phyloP scores from a whole-genome alignment of 2,113 vertebrate species.

The Chinchilla lanigera region DNA sequence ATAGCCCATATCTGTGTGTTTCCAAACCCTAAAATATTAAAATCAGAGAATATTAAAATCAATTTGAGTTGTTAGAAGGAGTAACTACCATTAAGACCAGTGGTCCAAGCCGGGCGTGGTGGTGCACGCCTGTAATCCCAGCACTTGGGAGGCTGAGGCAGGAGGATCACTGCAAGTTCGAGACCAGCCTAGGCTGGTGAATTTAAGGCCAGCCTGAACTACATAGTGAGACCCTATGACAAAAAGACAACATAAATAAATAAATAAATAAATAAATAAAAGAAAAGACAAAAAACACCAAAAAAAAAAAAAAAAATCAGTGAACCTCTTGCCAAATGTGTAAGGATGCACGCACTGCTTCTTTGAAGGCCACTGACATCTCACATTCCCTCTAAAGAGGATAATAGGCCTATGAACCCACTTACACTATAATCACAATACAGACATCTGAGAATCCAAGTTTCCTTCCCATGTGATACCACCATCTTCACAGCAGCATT shows the following conservation, averaged over 20 bases:
- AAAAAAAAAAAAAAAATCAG: not conserved
- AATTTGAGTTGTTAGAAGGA: not conserved
- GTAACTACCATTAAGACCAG: conserved; percentile 4
- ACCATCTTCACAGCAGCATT: not conserved
- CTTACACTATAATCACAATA: not conserved
- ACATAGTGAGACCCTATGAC: not conserved
- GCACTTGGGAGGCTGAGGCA: too few species aligned
- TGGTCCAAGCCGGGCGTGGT: too few species aligned
- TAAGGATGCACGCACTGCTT: not conserved
- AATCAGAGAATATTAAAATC: conserved; percentile 39
- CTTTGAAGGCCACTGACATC: not conserved
- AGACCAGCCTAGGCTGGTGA: too few species aligned
- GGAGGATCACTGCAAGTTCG: too few species aligned
- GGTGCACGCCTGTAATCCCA: too few species aligned
- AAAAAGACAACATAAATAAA: too few species aligned
- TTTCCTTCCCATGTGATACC: conserved; percentile 8
- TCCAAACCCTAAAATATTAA: conserved; percentile 25
- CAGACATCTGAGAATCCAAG: conserved; percentile 25
- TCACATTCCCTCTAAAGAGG: not conserved
- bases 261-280: too few species aligned
- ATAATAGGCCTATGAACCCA: not conserved
- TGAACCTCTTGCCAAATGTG: not conserved
- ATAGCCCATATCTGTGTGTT: too few species aligned
- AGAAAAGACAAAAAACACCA: too few species aligned
- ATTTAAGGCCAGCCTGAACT: too few species aligned